These are phyloP conservation scores for Corapipo altera DNA, from an alignment of 2,113 vertebrate species.

Conservation along the genomic window DNA sequence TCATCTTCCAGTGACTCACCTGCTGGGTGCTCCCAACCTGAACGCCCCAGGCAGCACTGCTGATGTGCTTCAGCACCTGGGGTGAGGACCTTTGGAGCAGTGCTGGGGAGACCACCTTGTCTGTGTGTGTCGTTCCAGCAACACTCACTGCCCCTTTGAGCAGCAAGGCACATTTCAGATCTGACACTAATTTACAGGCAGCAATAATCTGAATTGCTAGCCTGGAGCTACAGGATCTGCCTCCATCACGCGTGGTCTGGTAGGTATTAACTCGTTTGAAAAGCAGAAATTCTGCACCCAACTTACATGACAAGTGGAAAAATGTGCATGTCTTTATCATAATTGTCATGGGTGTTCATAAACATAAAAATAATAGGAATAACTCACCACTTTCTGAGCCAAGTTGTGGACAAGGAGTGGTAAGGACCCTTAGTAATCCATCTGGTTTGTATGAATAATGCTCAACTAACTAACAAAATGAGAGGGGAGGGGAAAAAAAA, in stretches of 20 bases:
- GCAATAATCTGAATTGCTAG: not conserved
- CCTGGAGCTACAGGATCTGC: not conserved
- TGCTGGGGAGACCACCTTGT: not conserved
- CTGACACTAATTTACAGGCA: not conserved
- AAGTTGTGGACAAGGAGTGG: slow-evolving; percentile 76
- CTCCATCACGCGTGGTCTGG: not conserved
- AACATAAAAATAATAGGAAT: not conserved
- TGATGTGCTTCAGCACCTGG: not conserved
- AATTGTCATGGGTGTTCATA: not conserved
- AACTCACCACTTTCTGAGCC: slow-evolving; percentile 73
- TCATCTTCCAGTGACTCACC: not conserved
- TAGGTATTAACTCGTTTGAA: not conserved
- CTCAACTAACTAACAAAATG: slow-evolving; percentile 85
- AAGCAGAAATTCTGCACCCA: not conserved
- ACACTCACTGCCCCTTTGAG: not conserved
- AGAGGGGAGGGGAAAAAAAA: not conserved
- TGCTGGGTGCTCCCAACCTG: too few relatives aligned
- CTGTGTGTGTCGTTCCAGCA: fast-evolving
- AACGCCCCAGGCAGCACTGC: not conserved
- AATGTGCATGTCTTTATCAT: not conserved
- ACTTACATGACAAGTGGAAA: not conserved
- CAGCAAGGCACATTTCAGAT: not conserved
- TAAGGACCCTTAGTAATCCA: slow-evolving; percentile 87
- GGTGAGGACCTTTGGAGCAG: not conserved
- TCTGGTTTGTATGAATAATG: slow-evolving; percentile 98